Conservation (phyloP, 2,797 vertebrate species). For the Okamejei kenojei region DNA sequence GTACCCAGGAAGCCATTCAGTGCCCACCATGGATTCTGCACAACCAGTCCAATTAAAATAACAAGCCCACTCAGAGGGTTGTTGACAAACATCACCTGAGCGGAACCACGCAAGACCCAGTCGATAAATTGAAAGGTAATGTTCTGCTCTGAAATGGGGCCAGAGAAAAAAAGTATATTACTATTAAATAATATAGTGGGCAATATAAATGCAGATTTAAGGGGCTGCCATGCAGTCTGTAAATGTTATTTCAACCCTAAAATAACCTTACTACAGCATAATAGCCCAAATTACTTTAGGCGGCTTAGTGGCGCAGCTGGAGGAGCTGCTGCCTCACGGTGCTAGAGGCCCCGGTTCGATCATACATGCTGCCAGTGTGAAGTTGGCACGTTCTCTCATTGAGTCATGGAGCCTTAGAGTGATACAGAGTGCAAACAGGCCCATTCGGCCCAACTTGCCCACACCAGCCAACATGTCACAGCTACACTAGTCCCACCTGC, state of each 20-base stretch:
- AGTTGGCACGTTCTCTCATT: no score
- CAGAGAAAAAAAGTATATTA: slow-evolving; percentile 12
- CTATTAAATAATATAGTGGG: neutral
- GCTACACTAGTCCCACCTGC: no score
- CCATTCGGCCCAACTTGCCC: no score
- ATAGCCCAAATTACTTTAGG: neutral
- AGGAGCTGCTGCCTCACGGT: no score
- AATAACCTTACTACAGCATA: neutral
- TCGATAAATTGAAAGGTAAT: slow-evolving; percentile 73
- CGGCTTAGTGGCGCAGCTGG: no score
- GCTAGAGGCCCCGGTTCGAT: no score
- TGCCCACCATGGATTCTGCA: slow-evolving; percentile 90
- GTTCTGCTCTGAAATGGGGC: slow-evolving; percentile 68
- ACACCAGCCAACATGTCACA: no score
- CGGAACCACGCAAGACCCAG: slow-evolving; percentile 81
- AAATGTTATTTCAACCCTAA: neutral
- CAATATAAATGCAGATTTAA: neutral
- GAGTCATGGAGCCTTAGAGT: no score
- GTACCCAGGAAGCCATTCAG: slow-evolving; percentile 78
- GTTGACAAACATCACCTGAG: slow-evolving; percentile 94
- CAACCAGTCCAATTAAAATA: slow-evolving; percentile 73
- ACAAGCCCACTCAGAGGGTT: slow-evolving; percentile 85
- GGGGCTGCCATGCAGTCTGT: neutral
- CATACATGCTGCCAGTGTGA: no score
- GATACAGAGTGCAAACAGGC: no score